A percentile compares a stretch with the other conserved stretches of the same genome.
These are phyloP conservation scores for Enteromius argenteus DNA, from an alignment of 2,797 vertebrate genomes.

Conservation along the genomic window DNA sequence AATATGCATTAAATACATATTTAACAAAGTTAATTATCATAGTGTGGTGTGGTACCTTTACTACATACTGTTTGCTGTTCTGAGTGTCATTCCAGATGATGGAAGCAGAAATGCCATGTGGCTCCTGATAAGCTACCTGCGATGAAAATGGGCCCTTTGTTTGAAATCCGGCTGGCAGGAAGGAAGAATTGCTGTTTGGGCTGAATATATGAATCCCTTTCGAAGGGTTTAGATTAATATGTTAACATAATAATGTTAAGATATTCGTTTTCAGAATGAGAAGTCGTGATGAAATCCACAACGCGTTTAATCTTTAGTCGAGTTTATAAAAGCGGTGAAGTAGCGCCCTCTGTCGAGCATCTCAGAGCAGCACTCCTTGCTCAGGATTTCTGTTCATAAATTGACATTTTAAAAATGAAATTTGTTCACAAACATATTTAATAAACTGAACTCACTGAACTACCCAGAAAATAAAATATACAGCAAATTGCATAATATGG, in stretches of 20 bases:
- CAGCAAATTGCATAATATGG: not conserved
- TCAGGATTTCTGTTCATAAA: not conserved
- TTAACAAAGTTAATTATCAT: not conserved
- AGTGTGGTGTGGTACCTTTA: not conserved
- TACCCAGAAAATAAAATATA: not conserved
- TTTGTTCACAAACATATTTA: not conserved
- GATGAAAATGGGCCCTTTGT: not conserved
- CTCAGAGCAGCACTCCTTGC: not conserved
- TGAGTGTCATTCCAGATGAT: not conserved
- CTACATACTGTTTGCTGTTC: not conserved
- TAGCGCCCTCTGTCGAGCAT: conserved; percentile 53
- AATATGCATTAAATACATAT: not conserved
- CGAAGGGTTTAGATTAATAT: not conserved
- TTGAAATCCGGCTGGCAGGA: not conserved
- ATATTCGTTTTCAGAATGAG: not conserved
- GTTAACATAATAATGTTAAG: not conserved
- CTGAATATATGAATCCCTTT: not conserved
- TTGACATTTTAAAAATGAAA: not conserved
- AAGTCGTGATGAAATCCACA: not conserved
- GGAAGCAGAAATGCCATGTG: not conserved
- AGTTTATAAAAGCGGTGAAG: not conserved
- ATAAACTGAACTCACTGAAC: not conserved
- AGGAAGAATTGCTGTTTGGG: not conserved
- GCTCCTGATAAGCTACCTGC: not conserved
- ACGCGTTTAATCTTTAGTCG: not conserved